phyloP scores from a whole-genome alignment of 2,113 vertebrate genomes.

The Nestor notabilis region DNA sequence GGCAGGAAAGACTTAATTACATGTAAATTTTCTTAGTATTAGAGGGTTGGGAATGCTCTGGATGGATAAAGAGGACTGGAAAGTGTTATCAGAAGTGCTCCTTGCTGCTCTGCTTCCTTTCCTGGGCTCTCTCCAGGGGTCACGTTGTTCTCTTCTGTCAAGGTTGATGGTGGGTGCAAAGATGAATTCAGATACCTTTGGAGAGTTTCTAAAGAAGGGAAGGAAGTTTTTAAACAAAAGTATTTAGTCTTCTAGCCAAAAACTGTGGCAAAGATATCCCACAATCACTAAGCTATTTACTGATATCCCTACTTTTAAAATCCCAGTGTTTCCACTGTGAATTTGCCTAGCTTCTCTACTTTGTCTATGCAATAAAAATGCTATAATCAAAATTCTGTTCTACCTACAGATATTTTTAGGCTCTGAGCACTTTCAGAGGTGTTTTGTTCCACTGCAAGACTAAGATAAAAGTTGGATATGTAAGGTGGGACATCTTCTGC shows the following conservation, averaged over 20 bases:
- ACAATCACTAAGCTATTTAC: background rate
- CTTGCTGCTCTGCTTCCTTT: background rate
- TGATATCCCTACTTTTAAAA: background rate
- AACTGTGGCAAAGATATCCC: background rate
- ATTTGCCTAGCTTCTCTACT: background rate
- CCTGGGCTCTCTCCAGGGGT: background rate
- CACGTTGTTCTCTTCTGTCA: background rate
- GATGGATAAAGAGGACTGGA: background rate
- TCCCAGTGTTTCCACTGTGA: background rate
- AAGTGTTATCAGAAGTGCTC: background rate
- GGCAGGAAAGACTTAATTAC: background rate
- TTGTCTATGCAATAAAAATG: background rate
- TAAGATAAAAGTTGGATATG: background rate
- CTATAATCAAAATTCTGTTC: background rate
- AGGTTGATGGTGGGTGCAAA: background rate
- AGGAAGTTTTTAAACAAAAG: background rate
- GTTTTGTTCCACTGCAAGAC: background rate
- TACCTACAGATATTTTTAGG: background rate
- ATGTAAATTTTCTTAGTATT: background rate
- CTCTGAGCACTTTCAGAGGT: background rate
- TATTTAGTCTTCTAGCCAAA: background rate
- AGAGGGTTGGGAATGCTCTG: background rate
- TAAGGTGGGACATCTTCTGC: background rate
- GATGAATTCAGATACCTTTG: background rate
- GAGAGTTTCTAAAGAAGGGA: fast-evolving